Evolutionary conservation across 37 sponge, comb jelly and placozoan species (phyloP).

Genomic region (Cladorhizidae sp.): DNA sequence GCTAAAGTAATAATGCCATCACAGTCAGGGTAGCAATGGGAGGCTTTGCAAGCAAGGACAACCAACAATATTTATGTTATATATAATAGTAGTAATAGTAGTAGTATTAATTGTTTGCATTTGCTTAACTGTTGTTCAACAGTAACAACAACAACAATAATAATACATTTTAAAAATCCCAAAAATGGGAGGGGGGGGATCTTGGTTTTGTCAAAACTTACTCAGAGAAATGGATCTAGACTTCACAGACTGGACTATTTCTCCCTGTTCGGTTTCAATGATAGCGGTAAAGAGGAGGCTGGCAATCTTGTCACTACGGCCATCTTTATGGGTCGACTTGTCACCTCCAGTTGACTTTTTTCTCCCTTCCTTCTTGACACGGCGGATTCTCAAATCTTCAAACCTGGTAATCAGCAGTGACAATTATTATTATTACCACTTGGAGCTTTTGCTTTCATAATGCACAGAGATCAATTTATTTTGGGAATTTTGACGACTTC

Average conservation of each 20-base stretch:
- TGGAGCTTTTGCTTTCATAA: conserved; percentile 5
- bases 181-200: neutral
- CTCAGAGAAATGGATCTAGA: conserved; percentile 63
- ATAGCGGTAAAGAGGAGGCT: conserved; percentile 61
- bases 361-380: conserved; percentile 51
- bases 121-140: neutral
- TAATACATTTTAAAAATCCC: neutral
- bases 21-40: no score
- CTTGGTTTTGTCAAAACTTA: conserved; percentile 31
- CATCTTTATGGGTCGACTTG: conserved; percentile 26
- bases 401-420: conserved; percentile 49
- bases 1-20: conserved; percentile 16
- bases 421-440: neutral
- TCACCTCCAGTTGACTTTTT: neutral
- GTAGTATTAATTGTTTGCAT: no score
- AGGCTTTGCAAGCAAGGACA: no score
- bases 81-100: neutral
- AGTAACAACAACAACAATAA: no score
- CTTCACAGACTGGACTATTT: neutral
- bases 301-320: conserved; percentile 50
- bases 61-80: neutral
- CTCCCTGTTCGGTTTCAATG: conserved; percentile 28
- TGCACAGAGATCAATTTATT: neutral
- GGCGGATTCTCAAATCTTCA: conserved; percentile 76
- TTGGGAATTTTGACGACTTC: neutral